Conservation (phyloP, 2,113 vertebrate genomes). For the Engraulis encrasicolus region DNA sequence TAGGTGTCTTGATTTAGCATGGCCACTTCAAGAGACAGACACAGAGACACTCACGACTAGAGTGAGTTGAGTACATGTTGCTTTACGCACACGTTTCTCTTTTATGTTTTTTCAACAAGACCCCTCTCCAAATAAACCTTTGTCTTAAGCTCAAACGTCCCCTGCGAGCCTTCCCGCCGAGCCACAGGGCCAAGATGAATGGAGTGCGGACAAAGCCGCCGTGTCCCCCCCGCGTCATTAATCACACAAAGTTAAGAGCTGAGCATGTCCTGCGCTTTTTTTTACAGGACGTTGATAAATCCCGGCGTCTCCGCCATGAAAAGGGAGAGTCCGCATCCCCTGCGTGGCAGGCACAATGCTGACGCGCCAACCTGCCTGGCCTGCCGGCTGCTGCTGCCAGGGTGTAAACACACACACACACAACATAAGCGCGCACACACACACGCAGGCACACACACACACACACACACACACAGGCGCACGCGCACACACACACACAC, state of each 20-base stretch:
- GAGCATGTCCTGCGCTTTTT: conserved; percentile 54
- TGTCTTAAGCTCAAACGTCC: neutral
- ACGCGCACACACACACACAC: neutral
- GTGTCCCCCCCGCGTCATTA: conserved; percentile 50
- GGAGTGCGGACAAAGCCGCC: conserved; percentile 38
- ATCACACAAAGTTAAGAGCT: conserved; percentile 39
- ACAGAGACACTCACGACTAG: no score
- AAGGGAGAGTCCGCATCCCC: conserved; percentile 66
- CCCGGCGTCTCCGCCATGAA: conserved; percentile 61
- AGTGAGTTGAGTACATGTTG: neutral
- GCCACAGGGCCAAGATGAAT: neutral
- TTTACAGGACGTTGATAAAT: conserved; percentile 75
- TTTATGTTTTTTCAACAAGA: conserved; percentile 14
- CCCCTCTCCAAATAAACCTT: conserved; percentile 13
- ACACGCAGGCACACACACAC: neutral
- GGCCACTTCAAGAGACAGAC: neutral
- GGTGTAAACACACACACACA: neutral
- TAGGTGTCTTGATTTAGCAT: neutral
- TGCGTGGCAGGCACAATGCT: conserved; percentile 71
- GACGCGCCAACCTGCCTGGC: conserved; percentile 74
- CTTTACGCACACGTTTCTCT: conserved; percentile 14
- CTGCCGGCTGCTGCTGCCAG: no score
- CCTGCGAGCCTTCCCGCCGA: neutral
- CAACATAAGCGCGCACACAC: neutral
- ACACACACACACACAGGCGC: neutral